A percentile compares a stretch with the other conserved stretches of the same genome.
phyloP scores from a whole-genome alignment of 2,888 invertebrate species.

The Keiferia lycopersicella region DNA sequence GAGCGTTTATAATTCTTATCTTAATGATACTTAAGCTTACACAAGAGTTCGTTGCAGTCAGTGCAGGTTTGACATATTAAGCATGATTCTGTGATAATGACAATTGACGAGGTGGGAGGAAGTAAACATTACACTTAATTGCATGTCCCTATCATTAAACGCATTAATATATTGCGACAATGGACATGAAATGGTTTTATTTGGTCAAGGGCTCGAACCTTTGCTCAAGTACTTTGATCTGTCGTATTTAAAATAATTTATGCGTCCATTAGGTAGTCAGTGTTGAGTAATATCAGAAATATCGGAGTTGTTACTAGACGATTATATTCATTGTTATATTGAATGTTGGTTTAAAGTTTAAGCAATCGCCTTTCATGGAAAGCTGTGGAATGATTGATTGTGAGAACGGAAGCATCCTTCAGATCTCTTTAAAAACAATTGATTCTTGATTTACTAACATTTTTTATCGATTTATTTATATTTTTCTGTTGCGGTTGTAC shows the following conservation, averaged over 20 bases:
- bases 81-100: neutral
- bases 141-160: conserved; percentile 23
- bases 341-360: conserved; percentile 1
- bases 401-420: neutral
- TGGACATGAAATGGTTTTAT: conserved; percentile 29
- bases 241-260: conserved; percentile 22
- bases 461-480: too few relatives aligned
- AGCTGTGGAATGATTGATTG: neutral
- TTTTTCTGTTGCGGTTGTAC: too few relatives aligned
- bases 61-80: conserved; percentile 2
- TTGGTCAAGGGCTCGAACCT: conserved; percentile 32
- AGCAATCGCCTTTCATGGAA: neutral
- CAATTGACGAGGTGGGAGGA: conserved; percentile 33
- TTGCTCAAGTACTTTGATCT: conserved; percentile 18
- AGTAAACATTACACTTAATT: conserved; percentile 30
- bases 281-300: conserved; percentile 29
- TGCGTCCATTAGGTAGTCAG: conserved; percentile 14
- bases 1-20: neutral
- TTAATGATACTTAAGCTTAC: conserved; percentile 27
- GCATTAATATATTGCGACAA: conserved; percentile 32
- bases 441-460: conserved; percentile 23
- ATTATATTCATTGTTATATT: neutral
- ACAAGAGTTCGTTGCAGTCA: conserved; percentile 15
- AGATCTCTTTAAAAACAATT: neutral
- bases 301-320: neutral